Evolutionary conservation across 2,797 vertebrate species (phyloP).

Genomic region (Acanthopagrus latus): DNA sequence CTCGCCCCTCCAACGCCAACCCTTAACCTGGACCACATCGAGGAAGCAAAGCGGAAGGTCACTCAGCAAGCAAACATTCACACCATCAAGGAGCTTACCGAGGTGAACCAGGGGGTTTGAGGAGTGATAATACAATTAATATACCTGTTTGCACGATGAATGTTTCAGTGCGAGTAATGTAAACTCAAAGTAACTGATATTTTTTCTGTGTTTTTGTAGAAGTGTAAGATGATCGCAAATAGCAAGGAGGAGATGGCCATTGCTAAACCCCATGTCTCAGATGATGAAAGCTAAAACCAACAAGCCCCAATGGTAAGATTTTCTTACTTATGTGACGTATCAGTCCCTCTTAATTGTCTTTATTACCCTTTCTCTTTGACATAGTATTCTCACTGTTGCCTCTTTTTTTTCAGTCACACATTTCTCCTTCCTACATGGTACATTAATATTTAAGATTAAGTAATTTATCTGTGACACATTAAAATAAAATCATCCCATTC

Average conservation of each 20-base stretch:
- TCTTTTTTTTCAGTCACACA: neutral
- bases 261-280: constrained; percentile 94
- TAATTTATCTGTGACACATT: constrained; percentile 7
- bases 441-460: constrained; percentile 13
- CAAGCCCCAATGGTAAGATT: constrained; percentile 59
- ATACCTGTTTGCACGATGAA: neutral
- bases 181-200: neutral
- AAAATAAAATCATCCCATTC: constrained; percentile 10
- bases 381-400: neutral
- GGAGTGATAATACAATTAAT: neutral
- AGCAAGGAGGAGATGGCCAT: constrained; percentile 96
- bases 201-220: constrained; percentile 83
- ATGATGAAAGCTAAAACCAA: constrained; percentile 89
- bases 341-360: neutral
- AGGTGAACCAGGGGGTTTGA: constrained; percentile 83
- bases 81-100: constrained; percentile 97
- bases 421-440: neutral
- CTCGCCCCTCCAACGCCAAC: constrained; percentile 82
- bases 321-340: neutral
- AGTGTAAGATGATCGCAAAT: constrained; percentile 99
- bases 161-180: neutral
- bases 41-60: constrained; percentile 96
- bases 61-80: constrained; percentile 95
- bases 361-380: neutral
- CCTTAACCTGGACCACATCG: constrained; percentile 87